Evolutionary conservation across 2,113 vertebrate genomes (phyloP).

Genomic region (Thalassarche chlororhynchos): DNA sequence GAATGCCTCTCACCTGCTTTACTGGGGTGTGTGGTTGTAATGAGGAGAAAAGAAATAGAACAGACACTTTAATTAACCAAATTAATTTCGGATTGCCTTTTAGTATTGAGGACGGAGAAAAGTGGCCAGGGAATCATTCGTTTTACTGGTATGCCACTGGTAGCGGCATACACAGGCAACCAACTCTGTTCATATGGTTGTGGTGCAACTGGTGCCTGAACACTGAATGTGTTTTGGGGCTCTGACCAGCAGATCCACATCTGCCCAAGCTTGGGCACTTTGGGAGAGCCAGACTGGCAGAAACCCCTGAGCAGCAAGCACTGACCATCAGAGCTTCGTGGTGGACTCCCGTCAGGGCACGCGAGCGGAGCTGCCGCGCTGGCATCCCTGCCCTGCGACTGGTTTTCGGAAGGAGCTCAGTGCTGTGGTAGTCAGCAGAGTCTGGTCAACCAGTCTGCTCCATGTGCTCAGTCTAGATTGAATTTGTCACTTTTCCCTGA

Average conservation of each 20-base stretch:
- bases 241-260: neutral
- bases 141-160: neutral
- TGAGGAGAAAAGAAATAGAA: neutral
- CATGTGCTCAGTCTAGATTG: fast-evolving
- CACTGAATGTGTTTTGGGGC: fast-evolving
- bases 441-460: neutral
- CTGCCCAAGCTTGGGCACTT: neutral
- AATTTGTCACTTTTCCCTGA: neutral
- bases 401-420: fast-evolving
- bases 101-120: neutral
- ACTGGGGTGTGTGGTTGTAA: neutral
- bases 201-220: neutral
- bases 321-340: fast-evolving
- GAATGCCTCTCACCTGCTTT: neutral
- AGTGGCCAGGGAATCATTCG: neutral
- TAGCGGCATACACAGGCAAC: neutral
- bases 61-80: neutral
- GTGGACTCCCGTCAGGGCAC: fast-evolving
- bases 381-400: neutral
- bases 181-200: fast-evolving
- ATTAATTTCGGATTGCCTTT: neutral
- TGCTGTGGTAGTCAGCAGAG: neutral
- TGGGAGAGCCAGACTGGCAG: neutral
- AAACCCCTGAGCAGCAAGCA: neutral
- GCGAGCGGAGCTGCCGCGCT: fast-evolving